Evolutionary conservation across 2,888 invertebrate genomes (phyloP).

Genomic region (Eupithecia pulchellata): DNA sequence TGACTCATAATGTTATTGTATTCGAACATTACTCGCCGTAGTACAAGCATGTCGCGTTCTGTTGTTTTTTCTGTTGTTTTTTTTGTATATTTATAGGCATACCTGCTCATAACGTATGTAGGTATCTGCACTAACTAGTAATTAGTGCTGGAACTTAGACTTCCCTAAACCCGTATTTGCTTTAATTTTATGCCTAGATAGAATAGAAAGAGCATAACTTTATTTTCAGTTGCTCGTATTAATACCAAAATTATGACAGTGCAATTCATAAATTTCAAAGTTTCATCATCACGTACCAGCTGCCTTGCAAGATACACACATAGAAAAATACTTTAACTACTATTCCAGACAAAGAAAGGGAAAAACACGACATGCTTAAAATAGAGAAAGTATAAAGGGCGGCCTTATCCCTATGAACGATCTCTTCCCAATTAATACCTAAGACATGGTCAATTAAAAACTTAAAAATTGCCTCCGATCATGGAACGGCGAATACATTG

Average conservation of each 20-base stretch:
- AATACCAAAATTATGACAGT: neutral
- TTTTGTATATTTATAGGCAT: neutral
- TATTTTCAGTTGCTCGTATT: neutral
- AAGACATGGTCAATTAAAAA: neutral
- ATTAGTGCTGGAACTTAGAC: neutral
- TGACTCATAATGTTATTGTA: constrained; percentile 22
- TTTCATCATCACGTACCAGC: neutral
- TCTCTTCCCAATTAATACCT: too few species aligned
- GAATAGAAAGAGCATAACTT: neutral
- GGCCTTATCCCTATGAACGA: too few species aligned
- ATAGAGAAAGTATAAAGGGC: too few species aligned
- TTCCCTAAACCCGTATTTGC: neutral
- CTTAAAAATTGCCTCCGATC: neutral
- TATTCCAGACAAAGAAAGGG: too few species aligned
- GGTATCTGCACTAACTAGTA: neutral
- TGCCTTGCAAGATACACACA: too few species aligned
- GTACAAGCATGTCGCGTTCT: neutral
- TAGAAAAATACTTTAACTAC: too few species aligned
- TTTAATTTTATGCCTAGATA: too few species aligned
- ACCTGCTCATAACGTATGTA: neutral
- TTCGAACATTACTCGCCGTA: neutral
- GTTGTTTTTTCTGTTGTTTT: neutral
- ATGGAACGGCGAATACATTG: neutral
- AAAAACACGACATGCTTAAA: too few species aligned
- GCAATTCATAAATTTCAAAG: neutral